Conservation (phyloP, 2,113 vertebrate species). For the Psilopogon haemacephalus region DNA sequence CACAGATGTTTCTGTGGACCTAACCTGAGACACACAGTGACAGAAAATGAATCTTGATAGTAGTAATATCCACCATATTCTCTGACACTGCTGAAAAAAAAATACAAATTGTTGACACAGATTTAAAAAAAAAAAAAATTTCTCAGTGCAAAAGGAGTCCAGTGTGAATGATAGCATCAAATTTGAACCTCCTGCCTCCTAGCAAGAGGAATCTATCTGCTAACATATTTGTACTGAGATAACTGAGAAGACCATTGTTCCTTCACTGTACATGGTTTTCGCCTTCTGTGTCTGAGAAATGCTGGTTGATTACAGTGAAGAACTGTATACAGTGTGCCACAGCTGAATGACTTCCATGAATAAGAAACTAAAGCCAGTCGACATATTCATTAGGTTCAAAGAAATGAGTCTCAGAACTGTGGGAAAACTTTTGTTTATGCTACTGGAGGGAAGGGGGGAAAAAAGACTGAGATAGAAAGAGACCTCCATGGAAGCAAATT, state of each 20-base stretch:
- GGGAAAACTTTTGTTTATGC: conserved; percentile 66
- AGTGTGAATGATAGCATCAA: background rate
- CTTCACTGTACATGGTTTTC: background rate
- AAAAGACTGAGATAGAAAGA: background rate
- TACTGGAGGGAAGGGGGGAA: conserved; percentile 9
- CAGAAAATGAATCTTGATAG: background rate
- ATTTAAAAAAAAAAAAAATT: too few species aligned
- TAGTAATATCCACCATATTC: background rate
- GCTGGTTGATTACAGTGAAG: conserved; percentile 28
- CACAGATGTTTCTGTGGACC: rapidly evolving
- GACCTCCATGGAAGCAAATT: conserved; percentile 47
- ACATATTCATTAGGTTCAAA: conserved; percentile 65
- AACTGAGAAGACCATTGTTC: conserved; percentile 36
- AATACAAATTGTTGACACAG: background rate
- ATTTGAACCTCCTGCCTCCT: background rate
- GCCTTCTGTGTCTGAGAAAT: background rate
- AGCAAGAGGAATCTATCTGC: background rate
- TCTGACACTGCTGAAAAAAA: background rate
- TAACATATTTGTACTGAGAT: background rate
- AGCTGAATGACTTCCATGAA: conserved; percentile 69
- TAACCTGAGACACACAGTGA: background rate
- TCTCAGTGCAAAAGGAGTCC: background rate
- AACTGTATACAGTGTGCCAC: conserved; percentile 42
- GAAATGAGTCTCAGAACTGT: conserved; percentile 53
- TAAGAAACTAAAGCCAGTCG: conserved; percentile 37